phyloP scores from a whole-genome alignment of 2,797 vertebrate genomes.

The Sphaeramia orbicularis region DNA sequence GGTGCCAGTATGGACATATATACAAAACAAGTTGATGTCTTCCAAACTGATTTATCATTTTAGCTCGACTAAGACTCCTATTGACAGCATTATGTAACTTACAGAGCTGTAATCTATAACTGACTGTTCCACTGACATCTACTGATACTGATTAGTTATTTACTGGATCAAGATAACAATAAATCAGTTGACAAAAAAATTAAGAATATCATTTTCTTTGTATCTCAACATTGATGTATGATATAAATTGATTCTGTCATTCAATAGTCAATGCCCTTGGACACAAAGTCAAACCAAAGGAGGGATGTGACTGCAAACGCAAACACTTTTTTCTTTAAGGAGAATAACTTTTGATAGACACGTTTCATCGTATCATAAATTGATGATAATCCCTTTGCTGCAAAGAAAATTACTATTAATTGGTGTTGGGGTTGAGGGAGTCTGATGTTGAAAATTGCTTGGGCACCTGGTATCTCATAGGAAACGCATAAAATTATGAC shows the following conservation, averaged over 20 bases:
- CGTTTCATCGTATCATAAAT: constrained; percentile 62
- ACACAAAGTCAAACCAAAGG: background rate
- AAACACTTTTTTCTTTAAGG: constrained; percentile 29
- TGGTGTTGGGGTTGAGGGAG: constrained; percentile 67
- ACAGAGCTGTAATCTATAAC: background rate
- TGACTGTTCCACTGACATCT: background rate
- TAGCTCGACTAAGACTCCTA: no score
- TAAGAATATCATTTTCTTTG: background rate
- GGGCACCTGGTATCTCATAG: constrained; percentile 64
- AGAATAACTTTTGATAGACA: constrained; percentile 59
- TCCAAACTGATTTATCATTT: no score
- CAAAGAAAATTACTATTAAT: constrained; percentile 70
- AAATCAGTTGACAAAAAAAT: background rate
- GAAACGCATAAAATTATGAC: constrained; percentile 58
- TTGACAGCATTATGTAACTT: no score
- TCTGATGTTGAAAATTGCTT: constrained; percentile 58
- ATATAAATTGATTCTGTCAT: constrained; percentile 8
- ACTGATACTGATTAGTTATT: background rate
- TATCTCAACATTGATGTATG: background rate
- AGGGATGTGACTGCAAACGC: background rate
- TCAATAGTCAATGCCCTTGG: background rate
- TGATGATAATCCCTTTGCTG: constrained; percentile 60
- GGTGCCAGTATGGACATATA: no score
- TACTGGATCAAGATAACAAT: background rate
- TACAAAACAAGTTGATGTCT: no score